Conservation (phyloP, 2,888 invertebrate species). For the Hemaris fuciformis region DNA sequence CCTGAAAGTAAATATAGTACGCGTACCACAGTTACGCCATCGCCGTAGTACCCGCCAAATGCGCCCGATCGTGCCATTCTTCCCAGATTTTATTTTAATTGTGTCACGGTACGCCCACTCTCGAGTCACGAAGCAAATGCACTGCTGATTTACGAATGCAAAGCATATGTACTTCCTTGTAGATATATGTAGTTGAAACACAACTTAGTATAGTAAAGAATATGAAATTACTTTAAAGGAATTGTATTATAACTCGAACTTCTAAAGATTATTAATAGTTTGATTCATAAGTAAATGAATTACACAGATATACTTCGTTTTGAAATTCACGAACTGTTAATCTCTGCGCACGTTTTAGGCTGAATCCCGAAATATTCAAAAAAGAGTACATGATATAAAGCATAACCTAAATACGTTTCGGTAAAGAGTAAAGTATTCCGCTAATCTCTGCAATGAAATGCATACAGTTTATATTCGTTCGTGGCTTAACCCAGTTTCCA, state of each 20-base stretch:
- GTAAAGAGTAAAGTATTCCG: not conserved
- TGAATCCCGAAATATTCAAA: not conserved
- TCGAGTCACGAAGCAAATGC: not conserved
- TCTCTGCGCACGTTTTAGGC: not conserved
- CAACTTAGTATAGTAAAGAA: too few species aligned
- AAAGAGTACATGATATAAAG: not conserved
- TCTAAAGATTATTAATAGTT: too few species aligned
- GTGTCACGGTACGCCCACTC: conserved; percentile 1
- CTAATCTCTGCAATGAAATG: not conserved
- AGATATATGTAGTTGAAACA: too few species aligned
- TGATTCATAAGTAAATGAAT: too few species aligned
- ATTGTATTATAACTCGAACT: too few species aligned
- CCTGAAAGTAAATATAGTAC: conserved; percentile 79
- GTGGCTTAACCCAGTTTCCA: conserved; percentile 13
- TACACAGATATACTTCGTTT: too few species aligned
- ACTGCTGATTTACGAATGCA: not conserved
- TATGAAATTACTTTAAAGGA: too few species aligned
- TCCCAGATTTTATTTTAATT: conserved; percentile 23
- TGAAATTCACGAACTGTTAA: too few species aligned
- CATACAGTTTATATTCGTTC: conserved; percentile 1
- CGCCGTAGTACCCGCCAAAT: conserved; percentile 49
- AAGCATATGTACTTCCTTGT: not conserved
- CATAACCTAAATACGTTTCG: not conserved
- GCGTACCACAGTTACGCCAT: conserved; percentile 60
- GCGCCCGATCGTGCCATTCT: conserved; percentile 27